Evolutionary conservation across 2,888 invertebrate genomes (phyloP), one percentile per base, ranked within the genome.

Genomic region (Leptopilina myrica): DNA sequence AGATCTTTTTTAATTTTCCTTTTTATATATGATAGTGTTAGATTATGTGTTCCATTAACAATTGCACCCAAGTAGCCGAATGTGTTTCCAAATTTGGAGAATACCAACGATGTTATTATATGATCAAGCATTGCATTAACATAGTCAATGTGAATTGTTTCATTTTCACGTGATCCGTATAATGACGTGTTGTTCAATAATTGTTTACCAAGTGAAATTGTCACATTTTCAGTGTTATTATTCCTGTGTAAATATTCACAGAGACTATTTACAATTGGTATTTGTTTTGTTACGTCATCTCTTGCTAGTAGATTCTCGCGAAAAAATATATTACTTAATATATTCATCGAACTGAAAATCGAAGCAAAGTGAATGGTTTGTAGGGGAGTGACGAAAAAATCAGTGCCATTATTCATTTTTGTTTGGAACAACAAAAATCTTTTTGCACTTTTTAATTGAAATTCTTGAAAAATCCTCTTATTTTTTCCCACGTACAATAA

Each of bases 61-160:
- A 59, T 59, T 59, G 59, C 59, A 12, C 12, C 14, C n/a, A 59
- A n/a, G n/a, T 59, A 59, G 14, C 59, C 59, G n/a, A 59, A n/a
- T 4, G 15, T 59, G n/a, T 59, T 59, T 59, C 59, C 59, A 59
- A 59, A 59, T n/a, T 59, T 59, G 5, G 59, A 59, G 6, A 59
- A 59, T 7, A 59, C 59, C 15, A 14, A 5, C n/a, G 59, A n/a
- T n/a, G 59, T 8, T 15, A 59, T 59, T 6, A 59, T 59, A 8
- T 59, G 59, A 59, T 59, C 8, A 15, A 59, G 5, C 59, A 59
- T 59, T n/a, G 59, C n/a, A n/a, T 59, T 15, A 7, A 15, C 59
- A 59, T 59, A 59, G 9, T 59, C 15, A 59, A 59, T n/a, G 15
- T 59, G 59, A 59, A 59, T 59, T 59, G 59, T 59, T 59, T 59